Conservation (phyloP, 2,888 invertebrate species). For the Coleophora flavipennella region DNA sequence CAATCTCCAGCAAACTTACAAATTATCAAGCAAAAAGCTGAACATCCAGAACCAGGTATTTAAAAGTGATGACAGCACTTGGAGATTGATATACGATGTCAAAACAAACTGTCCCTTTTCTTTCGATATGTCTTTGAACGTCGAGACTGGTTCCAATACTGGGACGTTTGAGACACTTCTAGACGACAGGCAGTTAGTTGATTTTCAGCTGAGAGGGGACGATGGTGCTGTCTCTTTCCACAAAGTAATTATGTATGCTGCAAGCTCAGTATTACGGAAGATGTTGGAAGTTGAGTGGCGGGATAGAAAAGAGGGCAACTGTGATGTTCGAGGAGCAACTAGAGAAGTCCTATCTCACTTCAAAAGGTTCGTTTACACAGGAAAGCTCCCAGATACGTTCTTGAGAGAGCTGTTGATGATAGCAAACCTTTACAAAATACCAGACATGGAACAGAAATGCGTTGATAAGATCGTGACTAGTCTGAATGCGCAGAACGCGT, state of each 20-base stretch:
- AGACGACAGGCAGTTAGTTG: conserved; percentile 1
- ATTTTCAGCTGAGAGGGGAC: not conserved
- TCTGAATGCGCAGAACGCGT: not conserved
- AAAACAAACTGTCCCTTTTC: not conserved
- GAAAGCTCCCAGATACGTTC: not conserved
- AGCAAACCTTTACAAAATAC: not conserved
- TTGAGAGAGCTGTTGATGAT: not conserved
- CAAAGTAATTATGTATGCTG: conserved; percentile 1
- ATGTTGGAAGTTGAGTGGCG: not conserved
- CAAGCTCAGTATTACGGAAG: not conserved
- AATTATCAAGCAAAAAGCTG: conserved; percentile 1
- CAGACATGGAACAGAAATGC: conserved; percentile 1
- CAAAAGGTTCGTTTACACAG: not conserved
- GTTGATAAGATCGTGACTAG: not conserved
- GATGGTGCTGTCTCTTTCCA: conserved; percentile 2
- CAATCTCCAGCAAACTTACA: not conserved
- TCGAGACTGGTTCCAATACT: not conserved
- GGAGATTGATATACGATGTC: conserved; percentile 2
- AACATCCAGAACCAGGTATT: not conserved
- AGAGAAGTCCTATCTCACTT: not conserved
- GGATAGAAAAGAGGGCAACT: not conserved
- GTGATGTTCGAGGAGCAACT: not conserved
- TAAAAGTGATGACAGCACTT: not conserved
- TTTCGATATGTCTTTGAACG: not conserved
- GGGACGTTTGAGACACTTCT: not conserved